Conservation (phyloP, 2,113 vertebrate species). For the Crotalus horridus region DNA sequence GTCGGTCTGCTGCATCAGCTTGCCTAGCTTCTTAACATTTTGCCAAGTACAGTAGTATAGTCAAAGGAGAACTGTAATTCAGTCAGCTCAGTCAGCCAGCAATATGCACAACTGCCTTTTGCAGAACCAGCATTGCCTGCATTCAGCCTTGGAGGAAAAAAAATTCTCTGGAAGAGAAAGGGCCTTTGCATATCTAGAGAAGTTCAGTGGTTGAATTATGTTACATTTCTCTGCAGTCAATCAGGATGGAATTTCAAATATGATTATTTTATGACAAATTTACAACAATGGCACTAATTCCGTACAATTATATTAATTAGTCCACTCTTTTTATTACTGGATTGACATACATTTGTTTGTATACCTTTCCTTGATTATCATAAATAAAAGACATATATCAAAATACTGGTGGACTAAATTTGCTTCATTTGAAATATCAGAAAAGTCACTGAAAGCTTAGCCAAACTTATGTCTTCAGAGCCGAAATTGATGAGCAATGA, state of each 20-base stretch:
- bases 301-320: neutral
- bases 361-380: constrained; percentile 3
- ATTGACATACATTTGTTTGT: neutral
- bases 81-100: neutral
- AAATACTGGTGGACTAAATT: too few species aligned
- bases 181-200: neutral
- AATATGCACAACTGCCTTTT: neutral
- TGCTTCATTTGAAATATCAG: neutral
- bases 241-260: constrained; percentile 5
- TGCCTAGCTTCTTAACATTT: neutral
- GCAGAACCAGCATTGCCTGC: neutral
- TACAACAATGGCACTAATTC: neutral
- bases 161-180: neutral
- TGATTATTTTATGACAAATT: constrained; percentile 5
- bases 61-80: neutral
- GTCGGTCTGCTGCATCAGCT: neutral
- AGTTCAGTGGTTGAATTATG: neutral
- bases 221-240: neutral
- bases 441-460: constrained; percentile 1
- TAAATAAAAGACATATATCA: constrained; percentile 9
- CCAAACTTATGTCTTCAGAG: neutral
- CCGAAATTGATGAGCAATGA: neutral
- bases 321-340: neutral
- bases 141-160: neutral
- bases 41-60: neutral